Percentiles rank a stretch among this genome's conserved stretches.
Evolutionary conservation across 2,888 invertebrate genomes (phyloP).

Genomic region (Rhaphigaster nebulosa): DNA sequence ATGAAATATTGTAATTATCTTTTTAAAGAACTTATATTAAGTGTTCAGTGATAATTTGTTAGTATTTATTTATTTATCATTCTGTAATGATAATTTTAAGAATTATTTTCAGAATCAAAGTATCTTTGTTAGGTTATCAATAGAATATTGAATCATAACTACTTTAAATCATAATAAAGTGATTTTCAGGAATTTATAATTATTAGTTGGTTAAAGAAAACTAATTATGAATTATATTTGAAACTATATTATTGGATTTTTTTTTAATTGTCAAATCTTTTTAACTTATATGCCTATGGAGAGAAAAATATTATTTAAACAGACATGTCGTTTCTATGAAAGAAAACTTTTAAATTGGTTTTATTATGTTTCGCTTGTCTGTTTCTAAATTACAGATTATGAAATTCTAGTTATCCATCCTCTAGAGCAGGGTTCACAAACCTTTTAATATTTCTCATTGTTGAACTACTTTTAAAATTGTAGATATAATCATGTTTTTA

Average conservation of each 20-base stretch:
- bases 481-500: neutral
- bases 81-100: conserved; percentile 2
- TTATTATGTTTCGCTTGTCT: no score
- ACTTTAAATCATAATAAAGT: neutral
- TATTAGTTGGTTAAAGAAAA: neutral
- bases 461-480: neutral
- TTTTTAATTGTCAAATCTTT: no score
- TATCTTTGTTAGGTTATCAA: neutral
- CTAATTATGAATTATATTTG: neutral
- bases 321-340: neutral
- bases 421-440: neutral
- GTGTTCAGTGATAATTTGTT: neutral
- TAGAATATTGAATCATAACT: neutral
- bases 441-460: neutral
- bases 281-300: neutral
- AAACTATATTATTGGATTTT: neutral
- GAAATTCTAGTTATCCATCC: neutral
- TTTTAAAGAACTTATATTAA: neutral
- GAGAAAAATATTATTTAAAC: neutral
- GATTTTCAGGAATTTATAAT: neutral
- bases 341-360: neutral
- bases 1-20: conserved; percentile 1
- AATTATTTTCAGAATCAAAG: neutral
- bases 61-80: conserved; percentile 28
- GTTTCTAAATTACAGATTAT: neutral